Base-by-base conservation (phyloP, 2,888 invertebrate species). In the Schizaphis graminum region DNA sequence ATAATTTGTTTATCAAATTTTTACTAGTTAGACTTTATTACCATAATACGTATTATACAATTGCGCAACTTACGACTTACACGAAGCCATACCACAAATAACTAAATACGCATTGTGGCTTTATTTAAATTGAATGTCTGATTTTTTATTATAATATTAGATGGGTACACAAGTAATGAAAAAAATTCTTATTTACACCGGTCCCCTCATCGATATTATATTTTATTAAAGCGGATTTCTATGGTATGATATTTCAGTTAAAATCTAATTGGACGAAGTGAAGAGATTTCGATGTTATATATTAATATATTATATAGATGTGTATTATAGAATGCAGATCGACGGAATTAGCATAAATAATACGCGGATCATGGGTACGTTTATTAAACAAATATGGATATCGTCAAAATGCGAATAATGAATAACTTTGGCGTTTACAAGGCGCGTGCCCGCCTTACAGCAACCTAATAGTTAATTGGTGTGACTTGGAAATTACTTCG, bases 401-500 rank as follows among this genome's bases (percentile, higher is more conserved):
- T 85, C 28, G 44, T 85, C 28, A 85, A 85, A 85, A 85, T 5
- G 26, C 28, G 85, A 85, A 85, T 85, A 85, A 85, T 85, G 85
- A 85, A 85, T 85, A 85, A 85, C 85, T 85, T 85, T 85, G 41
- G 44, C 85, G 85, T 85, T 85, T 85, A 85, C 44, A 77, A 77
- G 77, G 21, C 77, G 21, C 77, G 35, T 35, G 35, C 77, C 35
- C 77, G 35, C 77, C 77, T 77, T 35, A 21, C 35, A 77, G 77
- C 85, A 11, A 85, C 44, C 85, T 41, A 85, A 77, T 77, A 85
- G 44, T 44, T 85, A 85, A 85, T 85, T 44, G 85, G 41, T 85
- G 41, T 85, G 44, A 85, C 85, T 85, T 85, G 85, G 85, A 85
- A 85, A 85, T 85, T 44, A 85, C 85, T 85, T 85, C 44, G 85